Base-by-base conservation (phyloP, 1,140 invertebrate genomes). In the Yoshiicerus persimilis region DNA sequence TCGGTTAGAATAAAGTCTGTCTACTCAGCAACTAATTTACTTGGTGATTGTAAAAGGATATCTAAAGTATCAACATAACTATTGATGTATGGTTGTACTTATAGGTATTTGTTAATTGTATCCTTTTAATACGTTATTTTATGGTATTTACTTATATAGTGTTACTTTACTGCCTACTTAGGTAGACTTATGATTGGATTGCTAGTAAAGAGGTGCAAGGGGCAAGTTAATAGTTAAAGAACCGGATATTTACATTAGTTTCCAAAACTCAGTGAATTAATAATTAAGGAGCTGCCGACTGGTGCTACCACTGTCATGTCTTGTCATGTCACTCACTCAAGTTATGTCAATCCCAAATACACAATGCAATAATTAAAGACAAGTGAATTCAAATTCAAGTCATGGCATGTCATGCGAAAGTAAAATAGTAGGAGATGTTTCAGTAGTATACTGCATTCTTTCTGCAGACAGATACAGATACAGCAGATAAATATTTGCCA, bases 171-270 rank as follows among this genome's bases (percentile, higher is more conserved):
- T 36, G 38, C 30, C 75, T 80, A 80, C 75, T 80, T 80, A 80
- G 32, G 8, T 36, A 9, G 30, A 77, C 27, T 80, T 32, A 30
- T 11, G 30, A 70, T 30, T 70, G 25, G 20, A 64, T 5, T n/a
- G 62, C 25, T 34, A 20, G 30, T 80, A 80, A n/a, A 30, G 20
- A 16, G 70, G 25, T 70, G 30, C 13, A 80, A 80, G 30, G 75
- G n/a, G 75, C 75, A 80, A 34, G 75, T 80, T 80, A 80, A 30
- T 16, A 80, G 75, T 32, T 30, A 38, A 16, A 77, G 34, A 80
- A 80, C 75, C 75, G 75, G 75, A 80, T 80, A 80, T 80, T 80
- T 80, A 80, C 75, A 80, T 80, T 80, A 80, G 75, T 80, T 80
- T 80, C 75, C 75, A 80, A 80, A 80, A 80, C 32, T 38, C 75